Evolutionary conservation across 2,888 invertebrate genomes (phyloP).

Genomic region (Tipula vernalis): DNA sequence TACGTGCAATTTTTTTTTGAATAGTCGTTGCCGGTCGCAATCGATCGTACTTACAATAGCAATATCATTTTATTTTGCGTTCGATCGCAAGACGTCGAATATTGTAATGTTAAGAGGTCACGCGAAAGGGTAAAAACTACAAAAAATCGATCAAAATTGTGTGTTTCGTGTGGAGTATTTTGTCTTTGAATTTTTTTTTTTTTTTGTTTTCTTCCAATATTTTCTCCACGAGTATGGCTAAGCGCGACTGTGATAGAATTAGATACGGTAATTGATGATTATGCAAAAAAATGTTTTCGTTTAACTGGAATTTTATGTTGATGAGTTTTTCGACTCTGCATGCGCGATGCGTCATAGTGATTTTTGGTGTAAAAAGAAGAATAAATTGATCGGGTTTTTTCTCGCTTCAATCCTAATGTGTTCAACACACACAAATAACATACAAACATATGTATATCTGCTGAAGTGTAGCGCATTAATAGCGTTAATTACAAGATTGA

Average conservation of each 20-base stretch:
- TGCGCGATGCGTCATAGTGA: background rate
- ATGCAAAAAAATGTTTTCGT: background rate
- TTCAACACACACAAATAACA: background rate
- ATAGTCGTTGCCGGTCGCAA: too few relatives aligned
- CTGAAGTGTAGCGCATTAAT: too few relatives aligned
- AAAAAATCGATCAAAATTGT: background rate
- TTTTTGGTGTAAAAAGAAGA: background rate
- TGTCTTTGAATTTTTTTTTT: background rate
- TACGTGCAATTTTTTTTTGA: background rate
- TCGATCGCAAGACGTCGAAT: background rate
- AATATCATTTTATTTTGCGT: background rate
- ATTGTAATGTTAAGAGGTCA: constrained; percentile 4
- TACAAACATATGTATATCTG: background rate
- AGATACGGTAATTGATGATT: background rate
- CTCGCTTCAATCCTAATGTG: background rate
- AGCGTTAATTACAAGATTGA: too few relatives aligned
- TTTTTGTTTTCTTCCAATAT: background rate
- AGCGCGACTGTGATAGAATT: background rate
- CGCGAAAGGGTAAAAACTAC: background rate
- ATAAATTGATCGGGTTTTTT: background rate
- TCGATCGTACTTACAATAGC: background rate
- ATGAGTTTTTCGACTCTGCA: background rate
- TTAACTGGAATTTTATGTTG: background rate
- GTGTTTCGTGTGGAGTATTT: background rate
- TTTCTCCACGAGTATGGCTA: background rate